Conservation (phyloP, 30 jellyfish, hydroid and myxozoan genomes). For the Hydra vulgaris region DNA sequence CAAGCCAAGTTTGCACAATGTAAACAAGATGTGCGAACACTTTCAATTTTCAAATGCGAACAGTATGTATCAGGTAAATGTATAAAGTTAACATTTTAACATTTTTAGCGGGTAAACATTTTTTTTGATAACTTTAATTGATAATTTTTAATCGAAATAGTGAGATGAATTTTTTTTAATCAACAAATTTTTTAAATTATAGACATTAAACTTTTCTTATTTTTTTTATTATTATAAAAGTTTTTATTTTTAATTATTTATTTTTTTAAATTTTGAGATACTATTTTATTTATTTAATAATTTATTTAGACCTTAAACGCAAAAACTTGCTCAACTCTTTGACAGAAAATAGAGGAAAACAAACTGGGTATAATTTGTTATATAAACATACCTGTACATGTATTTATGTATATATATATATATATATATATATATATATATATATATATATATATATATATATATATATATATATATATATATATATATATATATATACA, state of each 20-base stretch:
- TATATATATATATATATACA: too few relatives aligned
- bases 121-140: too few relatives aligned
- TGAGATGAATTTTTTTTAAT: too few relatives aligned
- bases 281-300: neutral
- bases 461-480: too few relatives aligned
- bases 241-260: too few relatives aligned
- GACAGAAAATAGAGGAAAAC: conserved; percentile 62
- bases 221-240: too few relatives aligned
- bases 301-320: conserved; percentile 50
- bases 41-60: conserved; percentile 57
- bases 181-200: too few relatives aligned
- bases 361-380: conserved; percentile 41
- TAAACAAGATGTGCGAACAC: conserved; percentile 63
- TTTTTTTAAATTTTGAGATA: neutral
- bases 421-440: too few relatives aligned
- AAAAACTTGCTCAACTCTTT: conserved; percentile 47
- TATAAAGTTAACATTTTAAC: neutral
- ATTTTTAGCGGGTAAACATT: neutral
- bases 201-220: neutral
- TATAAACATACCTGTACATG: too few relatives aligned
- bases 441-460: too few relatives aligned
- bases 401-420: too few relatives aligned
- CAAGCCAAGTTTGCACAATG: conserved; percentile 96
- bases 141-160: too few relatives aligned
- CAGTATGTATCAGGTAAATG: conserved; percentile 67